Evolutionary conservation across 2,113 vertebrate species (phyloP).

Genomic region (Pachypanchax playfairii): DNA sequence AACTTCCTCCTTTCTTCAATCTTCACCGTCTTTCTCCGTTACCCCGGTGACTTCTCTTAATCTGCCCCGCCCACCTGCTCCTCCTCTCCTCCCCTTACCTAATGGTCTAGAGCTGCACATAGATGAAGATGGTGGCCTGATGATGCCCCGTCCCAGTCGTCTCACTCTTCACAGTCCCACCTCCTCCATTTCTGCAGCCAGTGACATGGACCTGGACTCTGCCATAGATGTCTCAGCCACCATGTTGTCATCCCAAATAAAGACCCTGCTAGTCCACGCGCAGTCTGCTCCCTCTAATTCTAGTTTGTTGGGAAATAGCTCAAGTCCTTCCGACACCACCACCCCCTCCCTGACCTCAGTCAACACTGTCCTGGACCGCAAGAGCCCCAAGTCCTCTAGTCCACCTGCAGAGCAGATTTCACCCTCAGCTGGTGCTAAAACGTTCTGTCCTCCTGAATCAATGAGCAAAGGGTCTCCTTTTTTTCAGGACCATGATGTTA

Average conservation of each 20-base stretch:
- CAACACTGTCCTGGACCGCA: conserved; percentile 46
- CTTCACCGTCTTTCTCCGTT: conserved; percentile 54
- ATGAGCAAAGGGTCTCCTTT: conserved; percentile 28
- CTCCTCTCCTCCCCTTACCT: conserved; percentile 48
- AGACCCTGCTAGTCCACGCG: conserved; percentile 60
- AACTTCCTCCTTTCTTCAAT: conserved; percentile 55
- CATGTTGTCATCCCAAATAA: conserved; percentile 55
- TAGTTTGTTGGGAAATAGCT: conserved; percentile 39
- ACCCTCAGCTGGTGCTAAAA: conserved; percentile 42
- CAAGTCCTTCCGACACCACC: conserved; percentile 53
- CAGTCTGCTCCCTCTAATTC: conserved; percentile 43
- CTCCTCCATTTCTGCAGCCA: conserved; percentile 60
- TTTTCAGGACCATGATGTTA: conserved; percentile 43
- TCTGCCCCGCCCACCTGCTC: conserved; percentile 51
- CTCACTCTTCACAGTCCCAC: conserved; percentile 52
- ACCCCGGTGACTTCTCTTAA: conserved; percentile 44
- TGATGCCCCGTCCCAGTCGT: conserved; percentile 4
- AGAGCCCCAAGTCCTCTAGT: conserved; percentile 63
- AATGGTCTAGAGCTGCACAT: conserved; percentile 71
- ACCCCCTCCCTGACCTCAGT: conserved; percentile 51
- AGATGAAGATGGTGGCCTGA: conserved; percentile 66
- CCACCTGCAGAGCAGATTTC: conserved; percentile 56
- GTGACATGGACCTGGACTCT: conserved; percentile 58
- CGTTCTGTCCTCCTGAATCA: conserved; percentile 32
- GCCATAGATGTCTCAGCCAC: conserved; percentile 62